Evolutionary conservation across 1,140 invertebrate genomes (phyloP), one percentile per base, ranked within the genome.

Genomic region (Helicoverpa zea): DNA sequence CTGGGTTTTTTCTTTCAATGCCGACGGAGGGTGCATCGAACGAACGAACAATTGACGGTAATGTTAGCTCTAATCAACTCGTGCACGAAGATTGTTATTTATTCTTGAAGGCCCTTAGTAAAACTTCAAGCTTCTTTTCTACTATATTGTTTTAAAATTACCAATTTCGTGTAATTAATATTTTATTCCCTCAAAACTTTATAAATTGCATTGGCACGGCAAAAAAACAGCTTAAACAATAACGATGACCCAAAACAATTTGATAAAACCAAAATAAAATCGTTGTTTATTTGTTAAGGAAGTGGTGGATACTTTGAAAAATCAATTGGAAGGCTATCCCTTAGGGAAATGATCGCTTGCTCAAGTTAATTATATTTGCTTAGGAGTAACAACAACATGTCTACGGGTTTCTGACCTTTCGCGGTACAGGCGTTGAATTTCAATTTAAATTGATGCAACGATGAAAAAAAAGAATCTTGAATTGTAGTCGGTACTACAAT

Each of bases 371-470:
- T 64, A 72, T 72, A 52, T 72, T 72, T 72, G 23, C 14, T 72
- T 72, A 72, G 68, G 68, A 54, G 68, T 72, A 72, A 23, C 23
- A 72, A 72, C 68, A 72, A 72, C 49, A 52, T 72, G n/a, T 72
- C 49, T 70, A 70, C 13, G 66, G 66, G 52, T 54, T 54, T 52
- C 49, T 52, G 68, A 72, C 23, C 49, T 52, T 66, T 66, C 49
- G 11, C 11, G 43, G 30, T 63, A 47, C 1, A 66, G 10, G n/a
- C 47, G 43, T 49, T 11, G 16, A 9, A 49, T 66, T 66, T 66
- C 13, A 30, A 63, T 30, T 30, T 35, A 63, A 63, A 30, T n/a
- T 54, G 14, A n/a, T 54, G 14, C 35, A 43, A 43, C n/a, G 52
- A 54, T n/a, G n/a, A n/a, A n/a, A n/a, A n/a, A n/a, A n/a, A n/a